Conservation (phyloP, 2,888 invertebrate species). For the Hemaris fuciformis region DNA sequence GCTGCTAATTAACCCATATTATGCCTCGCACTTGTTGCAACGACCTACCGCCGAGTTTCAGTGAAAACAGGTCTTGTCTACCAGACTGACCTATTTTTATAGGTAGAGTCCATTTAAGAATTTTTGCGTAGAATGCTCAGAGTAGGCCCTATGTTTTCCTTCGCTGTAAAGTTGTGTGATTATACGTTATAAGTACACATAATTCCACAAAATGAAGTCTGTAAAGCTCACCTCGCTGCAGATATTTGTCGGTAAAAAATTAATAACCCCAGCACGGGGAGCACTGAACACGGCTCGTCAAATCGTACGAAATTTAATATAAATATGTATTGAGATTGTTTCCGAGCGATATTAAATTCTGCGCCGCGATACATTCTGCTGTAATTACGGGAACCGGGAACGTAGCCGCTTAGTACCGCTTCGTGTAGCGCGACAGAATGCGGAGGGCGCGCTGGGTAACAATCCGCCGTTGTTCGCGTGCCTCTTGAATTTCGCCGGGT, state of each 20-base stretch:
- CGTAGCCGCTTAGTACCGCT: not conserved
- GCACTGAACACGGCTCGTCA: not conserved
- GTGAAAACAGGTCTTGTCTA: too few species aligned
- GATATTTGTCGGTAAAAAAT: not conserved
- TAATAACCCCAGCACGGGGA: not conserved
- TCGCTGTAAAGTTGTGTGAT: too few species aligned
- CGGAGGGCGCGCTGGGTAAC: not conserved
- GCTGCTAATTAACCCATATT: too few species aligned
- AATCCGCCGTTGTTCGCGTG: not conserved
- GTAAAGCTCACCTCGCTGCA: not conserved
- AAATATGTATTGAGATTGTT: constrained; percentile 7
- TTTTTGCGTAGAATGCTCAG: too few species aligned
- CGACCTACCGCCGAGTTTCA: too few species aligned
- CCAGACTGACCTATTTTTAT: too few species aligned
- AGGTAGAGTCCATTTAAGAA: too few species aligned
- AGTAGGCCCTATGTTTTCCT: too few species aligned
- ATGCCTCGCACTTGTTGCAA: too few species aligned
- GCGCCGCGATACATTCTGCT: not conserved
- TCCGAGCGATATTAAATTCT: constrained; percentile 1
- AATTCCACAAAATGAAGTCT: not conserved
- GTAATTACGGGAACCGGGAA: not conserved
- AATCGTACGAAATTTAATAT: constrained; percentile 3
- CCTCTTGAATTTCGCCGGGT: not conserved
- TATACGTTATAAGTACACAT: too few species aligned
- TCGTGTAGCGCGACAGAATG: not conserved